Evolutionary conservation across 2,888 invertebrate species (phyloP), one percentile per base, ranked within the genome.

Genomic region (Timema cristinae): DNA sequence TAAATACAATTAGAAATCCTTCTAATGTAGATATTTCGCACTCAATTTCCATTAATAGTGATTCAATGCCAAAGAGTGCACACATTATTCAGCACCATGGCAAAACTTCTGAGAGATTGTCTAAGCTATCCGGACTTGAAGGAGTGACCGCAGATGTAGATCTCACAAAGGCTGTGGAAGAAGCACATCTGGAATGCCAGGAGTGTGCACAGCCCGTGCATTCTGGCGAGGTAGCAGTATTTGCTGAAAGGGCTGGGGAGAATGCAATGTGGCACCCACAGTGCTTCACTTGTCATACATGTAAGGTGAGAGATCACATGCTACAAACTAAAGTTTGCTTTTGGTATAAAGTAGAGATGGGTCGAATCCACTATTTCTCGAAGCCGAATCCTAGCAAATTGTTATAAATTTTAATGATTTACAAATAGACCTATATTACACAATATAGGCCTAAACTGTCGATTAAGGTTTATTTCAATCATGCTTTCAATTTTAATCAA

Each of bases 191-290:
- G 10, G 8, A 61, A 32, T 90, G 90, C 77, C 87, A 88, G 76
- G 85, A 88, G 72, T 92, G 92, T 78, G 80, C 84, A 13, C 86
- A 88, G 73, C 81, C 85, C 0, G 87, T 92, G 82, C 84, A 86
- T 73, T 86, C 88, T 15, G 92, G 92, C 0, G 91, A 93, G 77
- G 90, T 94, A 10, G 93, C 91, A 0, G 91, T 95, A 0, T 90
- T 90, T 76, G 92, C 92, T 0, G 92, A 92, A 73, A 86, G 92
- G 72, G 92, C 92, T 0, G 89, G 89, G 0, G 87, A 88, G 74
- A 88, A 91, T 77, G 89, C 90, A 5, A 87, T 90, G 51, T 95
- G 94, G 92, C 95, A 95, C 84, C 92, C 94, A 0, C 88, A 89
- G 69, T 95, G 95, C 79, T 95, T 95, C 81, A 89, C 90, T 75